These are phyloP conservation scores for Geotrypetes seraphini DNA, from an alignment of 2,797 vertebrate species.

Conservation along the genomic window DNA sequence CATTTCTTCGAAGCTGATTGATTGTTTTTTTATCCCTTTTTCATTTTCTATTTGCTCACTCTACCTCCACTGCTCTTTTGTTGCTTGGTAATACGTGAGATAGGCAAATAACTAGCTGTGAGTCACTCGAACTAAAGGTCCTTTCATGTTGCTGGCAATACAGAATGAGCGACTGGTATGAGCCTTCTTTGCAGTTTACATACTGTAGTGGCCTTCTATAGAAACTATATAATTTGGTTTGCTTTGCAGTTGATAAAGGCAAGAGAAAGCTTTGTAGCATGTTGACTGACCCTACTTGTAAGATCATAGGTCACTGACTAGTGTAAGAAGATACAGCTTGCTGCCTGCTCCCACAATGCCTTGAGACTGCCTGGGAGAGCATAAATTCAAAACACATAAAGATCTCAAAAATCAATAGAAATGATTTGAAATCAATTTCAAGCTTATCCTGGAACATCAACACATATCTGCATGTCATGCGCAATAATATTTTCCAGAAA, in stretches of 20 bases:
- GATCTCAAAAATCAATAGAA: conserved; percentile 7
- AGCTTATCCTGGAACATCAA: accelerated
- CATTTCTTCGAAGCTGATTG: conserved; percentile 1
- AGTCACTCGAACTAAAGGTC: conserved; percentile 12
- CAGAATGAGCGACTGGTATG: conserved; percentile 13
- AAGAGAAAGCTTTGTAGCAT: conserved; percentile 18
- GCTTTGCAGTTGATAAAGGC: conserved; percentile 31
- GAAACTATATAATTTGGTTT: conserved; percentile 30
- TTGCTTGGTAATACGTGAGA: conserved; percentile 35
- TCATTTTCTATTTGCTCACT: conserved; percentile 29
- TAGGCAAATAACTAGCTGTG: conserved; percentile 24
- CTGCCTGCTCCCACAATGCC: conserved; percentile 25
- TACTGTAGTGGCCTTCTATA: conserved; percentile 30
- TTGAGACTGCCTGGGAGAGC: conserved; percentile 31
- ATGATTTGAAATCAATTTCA: no score
- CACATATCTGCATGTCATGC: background rate
- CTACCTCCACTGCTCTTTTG: conserved; percentile 17
- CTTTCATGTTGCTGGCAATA: conserved; percentile 20
- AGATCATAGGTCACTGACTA: conserved; percentile 14
- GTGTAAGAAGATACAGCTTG: conserved; percentile 13
- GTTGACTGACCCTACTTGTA: conserved; percentile 22
- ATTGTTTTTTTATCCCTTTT: conserved; percentile 28
- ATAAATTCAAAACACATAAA: conserved; percentile 23
- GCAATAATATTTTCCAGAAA: no score
- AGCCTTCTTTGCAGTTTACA: conserved; percentile 23